Base-by-base conservation (phyloP, 2,888 invertebrate genomes). In the Elegia similella region DNA sequence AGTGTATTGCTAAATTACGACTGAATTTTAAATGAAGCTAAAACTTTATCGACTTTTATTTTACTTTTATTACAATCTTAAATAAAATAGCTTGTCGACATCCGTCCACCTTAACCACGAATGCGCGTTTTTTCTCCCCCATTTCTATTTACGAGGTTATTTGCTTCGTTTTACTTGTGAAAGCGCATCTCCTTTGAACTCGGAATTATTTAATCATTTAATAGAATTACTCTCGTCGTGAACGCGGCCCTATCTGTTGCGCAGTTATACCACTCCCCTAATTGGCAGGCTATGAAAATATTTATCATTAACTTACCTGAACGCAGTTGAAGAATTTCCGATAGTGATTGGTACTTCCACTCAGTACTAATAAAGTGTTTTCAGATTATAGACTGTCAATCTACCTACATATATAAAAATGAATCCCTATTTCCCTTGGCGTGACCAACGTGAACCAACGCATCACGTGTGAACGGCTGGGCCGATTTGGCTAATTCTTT, bases 161-260 rank as follows among this genome's bases (percentile, higher is more conserved):
- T 86, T 86, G 83, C 82, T 82, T 83, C 85, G 79, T 86, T 88
- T 88, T 85, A 78, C 86, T 84, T 79, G 69, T 80, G 80, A 82
- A 88, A 85, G 86, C 84, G 84, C 86, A 88, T 88, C 85, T 84
- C 82, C 86, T 90, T 90, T 90, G 88, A 90, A 88, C 82, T 86
- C 75, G 73, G 73, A 86, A 88, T 88, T 89, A 89, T 89, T 88
- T 88, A 90, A 89, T 88, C 84, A 82, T 88, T 86, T 89, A 88
- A 90, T 88, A 86, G 85, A 89, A 90, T 88, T 85, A 89, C 84
- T 76, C 75, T 76, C 72, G 76, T 79, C 72, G 73, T 71, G 71
- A 77, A 76, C 75, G 68, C 69, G 65, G 73, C 83, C 83, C 84
- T 84, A 85, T 86, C 85, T 81, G 76, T 82, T 78, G 78, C 78